phyloP scores from a whole-genome alignment of 2,113 vertebrate genomes.

The Saiga tatarica region DNA sequence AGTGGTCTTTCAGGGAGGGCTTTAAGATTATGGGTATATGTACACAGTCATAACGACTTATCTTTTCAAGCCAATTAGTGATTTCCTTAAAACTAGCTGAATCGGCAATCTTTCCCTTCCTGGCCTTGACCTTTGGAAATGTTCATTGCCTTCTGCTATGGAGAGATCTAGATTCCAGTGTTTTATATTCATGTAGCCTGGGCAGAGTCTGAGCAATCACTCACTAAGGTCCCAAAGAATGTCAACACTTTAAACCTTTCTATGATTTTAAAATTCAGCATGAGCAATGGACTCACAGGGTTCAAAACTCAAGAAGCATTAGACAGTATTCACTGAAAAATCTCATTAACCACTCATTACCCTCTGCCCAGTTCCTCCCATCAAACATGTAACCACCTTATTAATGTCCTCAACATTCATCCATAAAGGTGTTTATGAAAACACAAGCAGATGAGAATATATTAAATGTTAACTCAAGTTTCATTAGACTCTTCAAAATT shows the following conservation, averaged over 20 bases:
- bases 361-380: neutral
- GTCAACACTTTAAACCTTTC: neutral
- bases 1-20: neutral
- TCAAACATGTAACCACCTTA: neutral
- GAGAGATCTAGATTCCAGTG: neutral
- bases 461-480: neutral
- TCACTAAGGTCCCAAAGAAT: neutral
- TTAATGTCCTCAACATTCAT: neutral
- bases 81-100: constrained; percentile 43
- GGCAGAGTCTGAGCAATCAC: neutral
- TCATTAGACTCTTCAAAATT: constrained; percentile 2
- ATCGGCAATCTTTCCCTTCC: neutral
- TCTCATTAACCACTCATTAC: neutral
- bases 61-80: constrained; percentile 28
- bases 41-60: neutral
- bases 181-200: neutral
- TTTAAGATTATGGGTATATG: neutral
- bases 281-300: neutral
- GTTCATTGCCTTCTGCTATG: neutral
- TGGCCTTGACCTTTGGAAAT: neutral
- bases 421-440: neutral
- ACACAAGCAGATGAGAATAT: neutral
- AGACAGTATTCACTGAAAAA: neutral
- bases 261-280: neutral
- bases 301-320: neutral